Percentiles rank a stretch among this genome's conserved stretches.
Conservation (phyloP, 2,888 invertebrate genomes). For the Parochlus steinenii region DNA sequence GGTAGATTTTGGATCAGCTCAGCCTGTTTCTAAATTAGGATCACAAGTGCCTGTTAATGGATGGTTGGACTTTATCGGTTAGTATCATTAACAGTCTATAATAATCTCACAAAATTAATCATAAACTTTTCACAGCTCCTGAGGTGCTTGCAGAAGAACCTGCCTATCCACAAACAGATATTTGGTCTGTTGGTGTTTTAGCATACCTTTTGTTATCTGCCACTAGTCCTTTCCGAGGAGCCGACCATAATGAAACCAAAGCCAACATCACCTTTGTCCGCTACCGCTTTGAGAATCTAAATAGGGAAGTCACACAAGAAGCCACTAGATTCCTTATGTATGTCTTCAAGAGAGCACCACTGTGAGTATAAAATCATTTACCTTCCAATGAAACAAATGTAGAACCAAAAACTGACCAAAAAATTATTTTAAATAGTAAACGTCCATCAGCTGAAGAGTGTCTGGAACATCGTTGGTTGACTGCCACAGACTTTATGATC, state of each 20-base stretch:
- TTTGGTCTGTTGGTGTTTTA: constrained; percentile 90
- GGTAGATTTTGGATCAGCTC: constrained; percentile 81
- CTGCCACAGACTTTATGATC: constrained; percentile 83
- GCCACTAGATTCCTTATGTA: constrained; percentile 88
- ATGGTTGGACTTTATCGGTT: constrained; percentile 57
- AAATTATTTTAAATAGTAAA: constrained; percentile 51
- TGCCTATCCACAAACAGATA: constrained; percentile 78
- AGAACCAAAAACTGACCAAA: too few relatives aligned
- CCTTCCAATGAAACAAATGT: neutral
- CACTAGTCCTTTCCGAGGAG: constrained; percentile 76
- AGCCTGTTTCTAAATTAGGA: constrained; percentile 64
- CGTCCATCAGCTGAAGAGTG: constrained; percentile 89
- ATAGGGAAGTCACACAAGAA: constrained; percentile 86
- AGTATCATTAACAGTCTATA: constrained; percentile 14
- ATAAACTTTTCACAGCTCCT: constrained; percentile 64
- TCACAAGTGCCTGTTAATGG: constrained; percentile 44
- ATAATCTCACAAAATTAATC: too few relatives aligned
- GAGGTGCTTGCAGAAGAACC: constrained; percentile 79
- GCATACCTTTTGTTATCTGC: constrained; percentile 87
- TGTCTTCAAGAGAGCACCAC: constrained; percentile 83
- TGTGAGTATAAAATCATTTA: constrained; percentile 45
- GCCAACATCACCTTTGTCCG: constrained; percentile 86
- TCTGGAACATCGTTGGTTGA: constrained; percentile 89
- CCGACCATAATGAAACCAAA: constrained; percentile 64
- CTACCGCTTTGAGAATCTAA: constrained; percentile 85